Percentiles rank a stretch among this genome's conserved stretches.
phyloP scores from a whole-genome alignment of 2,888 invertebrate species.

The Ditula angustiorana region DNA sequence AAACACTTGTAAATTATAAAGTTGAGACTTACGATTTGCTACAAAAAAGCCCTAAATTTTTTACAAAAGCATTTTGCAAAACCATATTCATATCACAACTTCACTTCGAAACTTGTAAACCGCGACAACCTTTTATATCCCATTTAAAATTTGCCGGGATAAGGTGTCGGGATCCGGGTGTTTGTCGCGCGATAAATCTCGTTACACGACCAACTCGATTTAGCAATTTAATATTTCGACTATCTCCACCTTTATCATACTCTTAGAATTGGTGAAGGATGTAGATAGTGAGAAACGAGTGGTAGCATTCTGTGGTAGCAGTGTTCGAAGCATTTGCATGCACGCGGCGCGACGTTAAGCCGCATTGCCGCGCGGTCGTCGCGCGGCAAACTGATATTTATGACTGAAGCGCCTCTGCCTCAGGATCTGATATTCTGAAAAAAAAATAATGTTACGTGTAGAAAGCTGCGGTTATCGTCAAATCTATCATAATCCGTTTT shows the following conservation, averaged over 20 bases:
- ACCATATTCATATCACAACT: constrained; percentile 26
- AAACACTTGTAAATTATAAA: too few species aligned
- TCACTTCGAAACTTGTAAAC: constrained; percentile 9
- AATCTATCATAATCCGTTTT: too few species aligned
- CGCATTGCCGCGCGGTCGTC: constrained; percentile 49
- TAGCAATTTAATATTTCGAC: background rate
- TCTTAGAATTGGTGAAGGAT: background rate
- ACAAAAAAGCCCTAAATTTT: background rate
- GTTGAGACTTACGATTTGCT: too few species aligned
- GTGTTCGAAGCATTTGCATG: constrained; percentile 65
- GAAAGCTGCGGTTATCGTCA: background rate
- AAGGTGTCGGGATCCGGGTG: constrained; percentile 61
- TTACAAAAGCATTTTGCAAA: background rate
- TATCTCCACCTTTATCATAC: background rate
- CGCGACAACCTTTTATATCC: constrained; percentile 27
- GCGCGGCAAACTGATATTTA: constrained; percentile 75
- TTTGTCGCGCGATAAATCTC: constrained; percentile 61
- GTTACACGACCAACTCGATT: background rate
- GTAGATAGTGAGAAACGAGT: background rate
- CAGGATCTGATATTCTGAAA: constrained; percentile 12
- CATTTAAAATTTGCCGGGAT: constrained; percentile 34
- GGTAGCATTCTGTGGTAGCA: too few species aligned
- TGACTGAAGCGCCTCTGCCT: constrained; percentile 59
- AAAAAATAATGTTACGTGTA: background rate
- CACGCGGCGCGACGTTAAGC: constrained; percentile 50